Base-by-base conservation (phyloP, 2,113 vertebrate species). In the Pao palembangensis region DNA sequence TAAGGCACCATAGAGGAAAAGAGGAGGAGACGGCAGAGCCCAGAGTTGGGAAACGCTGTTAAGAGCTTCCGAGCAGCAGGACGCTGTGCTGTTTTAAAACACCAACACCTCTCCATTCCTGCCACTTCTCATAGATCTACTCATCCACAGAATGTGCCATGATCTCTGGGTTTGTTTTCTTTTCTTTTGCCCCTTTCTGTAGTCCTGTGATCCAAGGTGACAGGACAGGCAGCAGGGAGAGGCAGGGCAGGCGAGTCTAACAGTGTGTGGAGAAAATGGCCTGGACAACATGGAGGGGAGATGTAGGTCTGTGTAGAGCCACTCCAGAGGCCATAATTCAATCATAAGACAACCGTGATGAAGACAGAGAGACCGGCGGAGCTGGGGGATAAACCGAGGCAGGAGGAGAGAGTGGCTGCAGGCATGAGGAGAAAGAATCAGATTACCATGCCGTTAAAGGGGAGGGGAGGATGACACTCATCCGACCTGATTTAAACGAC, bases 401-500 rank as follows among this genome's bases (percentile, higher is more conserved):
- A 72, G 41, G 58, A 69, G 55, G 65, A 28, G 42, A 55, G 58
- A 73, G 68, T 17, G 48, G 59, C 78, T 51, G 62, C 53, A 62
- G 55, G 67, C 80, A 83, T 34, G 69, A 83, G 69, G 59, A 69
- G 64, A 80, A 80, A 74, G 74, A 86, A 84, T 86, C 78, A 75
- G 62, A 86, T 84, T 86, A 85, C 74, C 67, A 82, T 71, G 68
- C 59, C 73, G 56, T 68, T 81, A 68, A 77, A 79, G 62, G 72
- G 55, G 76, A 73, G 28, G 67, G 64, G 69, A 67, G 57, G 69
- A 61, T 89, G 88, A 89, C 84, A 83, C 79, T 89, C 70, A 88
- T 86, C 67, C 42, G 64, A 89, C 76, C 81, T 84, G 86, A 89
- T 87, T 86, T 64, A 85, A 84, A 70, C 67, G 86, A 86, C 82